Evolutionary conservation across 1,140 invertebrate genomes (phyloP).

Genomic region (Drosophila kikkawai): DNA sequence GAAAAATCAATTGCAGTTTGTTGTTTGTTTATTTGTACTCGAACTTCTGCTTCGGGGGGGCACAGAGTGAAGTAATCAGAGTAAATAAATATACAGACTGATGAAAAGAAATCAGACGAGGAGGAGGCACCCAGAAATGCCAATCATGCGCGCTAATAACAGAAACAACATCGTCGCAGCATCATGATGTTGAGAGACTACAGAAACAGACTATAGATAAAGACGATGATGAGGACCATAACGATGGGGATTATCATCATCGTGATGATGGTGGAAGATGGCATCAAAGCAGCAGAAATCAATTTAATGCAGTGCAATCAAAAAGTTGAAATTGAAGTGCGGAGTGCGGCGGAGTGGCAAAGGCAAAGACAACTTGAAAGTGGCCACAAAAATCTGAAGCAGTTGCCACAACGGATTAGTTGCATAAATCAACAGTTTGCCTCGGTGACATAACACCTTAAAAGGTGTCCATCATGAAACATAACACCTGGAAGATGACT

Average conservation of each 20-base stretch:
- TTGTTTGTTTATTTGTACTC: constrained; percentile 9
- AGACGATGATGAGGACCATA: no score
- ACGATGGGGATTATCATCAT: constrained; percentile 2
- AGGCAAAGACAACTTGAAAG: constrained; percentile 47
- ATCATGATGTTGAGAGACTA: constrained; percentile 1
- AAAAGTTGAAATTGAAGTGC: constrained; percentile 74
- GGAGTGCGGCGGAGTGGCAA: constrained; percentile 4
- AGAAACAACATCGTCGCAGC: constrained; percentile 40
- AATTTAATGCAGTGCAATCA: constrained; percentile 83
- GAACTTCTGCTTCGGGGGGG: constrained; percentile 19
- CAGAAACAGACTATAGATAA: no score
- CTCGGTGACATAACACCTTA: constrained; percentile 28
- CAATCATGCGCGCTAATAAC: constrained; percentile 80
- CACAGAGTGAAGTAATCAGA: constrained; percentile 72
- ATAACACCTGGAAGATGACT: constrained; percentile 30
- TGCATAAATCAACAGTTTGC: constrained; percentile 44
- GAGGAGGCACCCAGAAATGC: constrained; percentile 60
- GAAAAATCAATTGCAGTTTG: constrained; percentile 61
- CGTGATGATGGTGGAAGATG: constrained; percentile 1
- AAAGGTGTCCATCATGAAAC: neutral
- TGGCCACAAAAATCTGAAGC: constrained; percentile 39
- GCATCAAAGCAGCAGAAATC: constrained; percentile 58
- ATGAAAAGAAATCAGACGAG: constrained; percentile 42
- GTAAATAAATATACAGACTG: constrained; percentile 70
- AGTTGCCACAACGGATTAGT: constrained; percentile 38